Base-by-base conservation (phyloP, 2,113 vertebrate species). In the Pterocles orientalis region DNA sequence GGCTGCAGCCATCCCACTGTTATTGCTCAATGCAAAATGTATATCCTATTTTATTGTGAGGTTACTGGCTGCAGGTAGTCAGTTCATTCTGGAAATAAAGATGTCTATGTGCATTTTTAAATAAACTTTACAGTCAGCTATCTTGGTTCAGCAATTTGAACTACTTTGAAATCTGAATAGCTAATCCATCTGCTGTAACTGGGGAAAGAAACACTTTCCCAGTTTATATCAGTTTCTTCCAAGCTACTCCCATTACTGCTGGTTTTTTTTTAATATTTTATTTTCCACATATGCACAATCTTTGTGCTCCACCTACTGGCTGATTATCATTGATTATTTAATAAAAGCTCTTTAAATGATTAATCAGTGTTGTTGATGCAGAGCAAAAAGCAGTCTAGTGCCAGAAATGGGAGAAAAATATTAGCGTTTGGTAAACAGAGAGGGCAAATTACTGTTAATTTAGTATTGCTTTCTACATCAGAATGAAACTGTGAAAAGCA, bases 221-320 rank as follows among this genome's bases (percentile, higher is more conserved):
- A 29, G 10, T 56, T 57, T 20, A 1, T 73, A 54, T 53, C 6
- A 0, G 11, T 76, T 94, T 85, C 48, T 94, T 85, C 48, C 16
- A 69, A 17, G 68, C 19, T 85, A n/a, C 76, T 91, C 18, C 18
- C 7, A 51, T 51, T 82, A 33, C 26, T 45, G 14, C 34, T 81
- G 14, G 5, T 21, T 60, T 36, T 36, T 77, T 83, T 86, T 87
- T 29, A 26, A 24, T 43, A 54, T 7, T 60, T 77, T 51, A 10
- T 77, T 94, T 92, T 84, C 51, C 57, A 68, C 17, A 36, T 66
- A 69, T 33, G 31, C 23, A 62, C 62, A 80, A 83, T 92, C 66
- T 73, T 91, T 92, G 75, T 96, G 87, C 96, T 92, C 95, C 96
- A 92, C 68, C 94, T 97, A 18, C 93, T 95, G 95, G 94, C 75